phyloP scores from a whole-genome alignment of 2,797 vertebrate species.

The Distichodus sexfasciatus region DNA sequence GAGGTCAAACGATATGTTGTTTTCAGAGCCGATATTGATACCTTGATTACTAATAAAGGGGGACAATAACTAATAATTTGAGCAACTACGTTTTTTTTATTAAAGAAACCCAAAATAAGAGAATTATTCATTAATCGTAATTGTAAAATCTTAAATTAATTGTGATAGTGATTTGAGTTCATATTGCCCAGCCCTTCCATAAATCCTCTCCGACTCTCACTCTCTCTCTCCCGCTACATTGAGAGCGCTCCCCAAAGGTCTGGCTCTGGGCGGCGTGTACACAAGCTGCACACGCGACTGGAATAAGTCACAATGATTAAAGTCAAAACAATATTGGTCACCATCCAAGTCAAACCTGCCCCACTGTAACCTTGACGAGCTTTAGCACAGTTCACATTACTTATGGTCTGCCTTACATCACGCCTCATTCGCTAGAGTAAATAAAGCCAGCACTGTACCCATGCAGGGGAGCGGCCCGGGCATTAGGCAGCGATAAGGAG shows the following conservation, averaged over 20 bases:
- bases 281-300: conserved; percentile 9
- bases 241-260: not conserved
- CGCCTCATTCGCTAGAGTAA: conserved; percentile 43
- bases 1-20: too few species aligned
- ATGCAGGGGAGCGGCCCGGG: conserved; percentile 32
- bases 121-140: too few species aligned
- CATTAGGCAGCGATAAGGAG: conserved; percentile 59
- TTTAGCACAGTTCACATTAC: conserved; percentile 36
- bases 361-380: conserved; percentile 1
- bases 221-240: not conserved
- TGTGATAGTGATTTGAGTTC: too few species aligned
- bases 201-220: not conserved
- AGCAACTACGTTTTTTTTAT: too few species aligned
- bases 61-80: too few species aligned
- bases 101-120: too few species aligned
- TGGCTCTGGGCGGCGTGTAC: conserved; percentile 17
- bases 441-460: conserved; percentile 38
- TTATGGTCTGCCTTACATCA: conserved; percentile 19
- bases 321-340: conserved; percentile 16
- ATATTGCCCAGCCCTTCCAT: too few species aligned
- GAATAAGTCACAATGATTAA: conserved; percentile 38
- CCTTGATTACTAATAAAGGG: too few species aligned
- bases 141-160: too few species aligned
- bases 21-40: too few species aligned
- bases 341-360: conserved; percentile 12